phyloP scores from a whole-genome alignment of 2,888 invertebrate genomes.

The Ophonus ardosiacus region DNA sequence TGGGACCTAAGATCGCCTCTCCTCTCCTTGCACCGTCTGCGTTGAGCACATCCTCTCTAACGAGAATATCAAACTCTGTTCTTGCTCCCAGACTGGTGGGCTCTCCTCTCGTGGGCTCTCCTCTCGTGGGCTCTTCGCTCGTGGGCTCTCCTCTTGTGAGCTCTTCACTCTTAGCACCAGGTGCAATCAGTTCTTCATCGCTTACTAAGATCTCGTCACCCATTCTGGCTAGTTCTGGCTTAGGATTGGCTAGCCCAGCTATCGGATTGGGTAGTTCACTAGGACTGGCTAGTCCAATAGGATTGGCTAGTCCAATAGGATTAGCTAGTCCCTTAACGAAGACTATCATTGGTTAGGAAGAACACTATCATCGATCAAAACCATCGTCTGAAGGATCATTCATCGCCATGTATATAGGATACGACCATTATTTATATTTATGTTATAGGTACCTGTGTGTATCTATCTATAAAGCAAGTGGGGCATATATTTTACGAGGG shows the following conservation, averaged over 20 bases:
- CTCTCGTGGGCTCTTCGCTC: not conserved
- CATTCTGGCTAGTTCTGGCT: not conserved
- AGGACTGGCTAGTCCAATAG: not conserved
- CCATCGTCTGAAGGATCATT: not conserved
- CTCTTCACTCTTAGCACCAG: not conserved
- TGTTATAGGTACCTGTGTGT: slow-evolving; percentile 10
- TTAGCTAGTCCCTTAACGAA: not conserved
- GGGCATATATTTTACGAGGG: not conserved
- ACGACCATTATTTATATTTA: slow-evolving; percentile 39
- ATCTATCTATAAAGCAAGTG: not conserved
- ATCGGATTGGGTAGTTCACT: too few species aligned
- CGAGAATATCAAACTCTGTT: slow-evolving; percentile 4
- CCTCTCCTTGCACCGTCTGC: slow-evolving; percentile 25
- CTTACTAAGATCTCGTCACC: slow-evolving; percentile 20
- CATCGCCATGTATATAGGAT: slow-evolving; percentile 42
- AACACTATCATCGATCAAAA: not conserved
- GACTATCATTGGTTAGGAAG: not conserved
- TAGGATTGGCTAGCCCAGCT: not conserved
- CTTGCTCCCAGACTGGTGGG: not conserved
- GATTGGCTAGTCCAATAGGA: not conserved
- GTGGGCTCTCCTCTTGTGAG: not conserved
- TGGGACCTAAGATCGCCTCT: not conserved
- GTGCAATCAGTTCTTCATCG: slow-evolving; percentile 35
- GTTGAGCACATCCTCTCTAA: slow-evolving; percentile 34
- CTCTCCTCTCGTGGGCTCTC: not conserved